A percentile compares a stretch with the other conserved stretches of the same genome.
These are phyloP conservation scores for Drosophila nigricruria DNA, from an alignment of 2,888 invertebrate genomes.

Conservation along the genomic window DNA sequence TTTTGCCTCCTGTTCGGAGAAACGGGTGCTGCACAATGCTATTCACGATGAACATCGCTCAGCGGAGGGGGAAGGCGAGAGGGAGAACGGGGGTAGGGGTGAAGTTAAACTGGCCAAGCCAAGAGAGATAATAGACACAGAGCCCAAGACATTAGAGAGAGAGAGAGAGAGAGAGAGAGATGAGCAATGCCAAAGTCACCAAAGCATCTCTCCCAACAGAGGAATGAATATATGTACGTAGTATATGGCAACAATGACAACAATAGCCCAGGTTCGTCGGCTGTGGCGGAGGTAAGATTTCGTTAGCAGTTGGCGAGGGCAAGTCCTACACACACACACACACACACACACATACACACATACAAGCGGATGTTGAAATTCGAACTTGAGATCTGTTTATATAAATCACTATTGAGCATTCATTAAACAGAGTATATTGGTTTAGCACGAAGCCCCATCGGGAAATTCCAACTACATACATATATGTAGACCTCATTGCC, in stretches of 20 bases:
- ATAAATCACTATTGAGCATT: conserved; percentile 1
- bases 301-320: conserved; percentile 15
- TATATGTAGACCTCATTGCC: no score
- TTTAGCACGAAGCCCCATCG: no score
- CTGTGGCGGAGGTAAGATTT: conserved; percentile 23
- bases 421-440: background rate
- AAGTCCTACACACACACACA: background rate
- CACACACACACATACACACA: no score
- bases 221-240: conserved; percentile 15
- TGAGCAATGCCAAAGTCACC: conserved; percentile 16
- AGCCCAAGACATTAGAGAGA: background rate
- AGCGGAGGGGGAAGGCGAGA: background rate
- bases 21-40: conserved; percentile 49
- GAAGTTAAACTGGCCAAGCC: conserved; percentile 25
- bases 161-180: background rate
- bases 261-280: conserved; percentile 53
- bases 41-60: conserved; percentile 22
- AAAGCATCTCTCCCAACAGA: conserved; percentile 28
- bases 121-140: conserved; percentile 40
- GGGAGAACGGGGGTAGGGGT: background rate
- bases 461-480: no score
- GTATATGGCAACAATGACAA: conserved; percentile 64
- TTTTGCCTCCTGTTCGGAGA: conserved; percentile 58
- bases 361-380: conserved; percentile 1
- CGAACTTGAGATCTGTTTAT: conserved; percentile 6